A percentile compares a stretch with the other conserved stretches of the same genome.
phyloP scores from a whole-genome alignment of 2,888 invertebrate species.

The Drosophila vallismaia region DNA sequence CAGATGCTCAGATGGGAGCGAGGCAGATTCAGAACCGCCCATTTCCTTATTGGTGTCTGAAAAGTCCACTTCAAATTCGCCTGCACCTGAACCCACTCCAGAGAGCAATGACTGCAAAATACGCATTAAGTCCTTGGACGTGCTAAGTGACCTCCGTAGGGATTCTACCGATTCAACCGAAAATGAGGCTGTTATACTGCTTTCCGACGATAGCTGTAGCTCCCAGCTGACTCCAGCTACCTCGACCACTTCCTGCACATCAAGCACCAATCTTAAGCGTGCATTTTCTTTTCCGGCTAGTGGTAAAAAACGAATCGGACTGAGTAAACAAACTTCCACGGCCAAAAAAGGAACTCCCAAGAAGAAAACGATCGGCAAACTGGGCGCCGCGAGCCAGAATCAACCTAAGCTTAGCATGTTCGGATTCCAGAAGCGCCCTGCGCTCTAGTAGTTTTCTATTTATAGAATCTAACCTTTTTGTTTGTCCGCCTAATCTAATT shows the following conservation, averaged over 20 bases:
- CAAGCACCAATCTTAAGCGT: conserved; percentile 1
- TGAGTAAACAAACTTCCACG: conserved; percentile 57
- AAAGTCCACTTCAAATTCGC: background rate
- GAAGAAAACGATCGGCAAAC: conserved; percentile 20
- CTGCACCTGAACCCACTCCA: background rate
- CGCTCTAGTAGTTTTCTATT: conserved; percentile 60
- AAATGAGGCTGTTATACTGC: conserved; percentile 41
- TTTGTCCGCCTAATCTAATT: conserved; percentile 38
- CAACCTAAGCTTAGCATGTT: conserved; percentile 88
- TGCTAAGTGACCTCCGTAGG: background rate
- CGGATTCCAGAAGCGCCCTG: conserved; percentile 87
- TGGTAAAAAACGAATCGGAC: conserved; percentile 59
- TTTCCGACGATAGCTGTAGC: conserved; percentile 57
- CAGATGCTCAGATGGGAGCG: background rate
- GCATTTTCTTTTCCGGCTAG: conserved; percentile 27
- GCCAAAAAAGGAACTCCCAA: conserved; percentile 36
- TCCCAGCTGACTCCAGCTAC: conserved; percentile 21
- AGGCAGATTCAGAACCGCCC: background rate
- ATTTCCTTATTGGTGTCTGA: background rate
- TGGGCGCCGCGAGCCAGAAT: conserved; percentile 62
- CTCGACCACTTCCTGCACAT: conserved; percentile 1
- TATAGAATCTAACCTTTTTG: conserved; percentile 14
- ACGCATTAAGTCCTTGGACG: conserved; percentile 18
- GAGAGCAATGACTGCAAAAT: background rate
- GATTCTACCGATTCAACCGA: conserved; percentile 18